A percentile compares a stretch with the other conserved stretches of the same genome.
phyloP scores from a whole-genome alignment of 2,797 vertebrate genomes.

The Anolis apletophallus region DNA sequence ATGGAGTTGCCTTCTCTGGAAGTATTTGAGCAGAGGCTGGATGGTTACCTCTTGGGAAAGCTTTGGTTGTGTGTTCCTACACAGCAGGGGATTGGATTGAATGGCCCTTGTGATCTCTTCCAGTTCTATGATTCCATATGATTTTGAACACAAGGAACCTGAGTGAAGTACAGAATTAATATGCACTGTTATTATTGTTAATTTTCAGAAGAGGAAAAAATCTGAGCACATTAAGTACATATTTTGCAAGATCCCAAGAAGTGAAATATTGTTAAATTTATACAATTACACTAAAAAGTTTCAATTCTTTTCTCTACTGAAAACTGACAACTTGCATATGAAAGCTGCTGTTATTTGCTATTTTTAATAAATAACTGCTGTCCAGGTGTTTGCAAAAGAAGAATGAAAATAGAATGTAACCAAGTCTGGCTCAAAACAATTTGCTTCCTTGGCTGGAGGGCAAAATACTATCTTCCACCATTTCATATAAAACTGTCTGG shows the following conservation, averaged over 20 bases:
- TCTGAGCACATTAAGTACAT: not conserved
- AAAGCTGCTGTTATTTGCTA: rapidly evolving
- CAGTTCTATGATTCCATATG: not conserved
- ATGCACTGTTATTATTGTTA: not conserved
- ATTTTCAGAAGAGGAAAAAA: not conserved
- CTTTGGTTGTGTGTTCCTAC: too few relatives aligned
- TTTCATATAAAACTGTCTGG: not conserved
- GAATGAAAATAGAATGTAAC: not conserved
- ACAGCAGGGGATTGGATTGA: too few relatives aligned
- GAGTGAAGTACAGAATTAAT: not conserved
- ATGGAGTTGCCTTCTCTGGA: too few relatives aligned
- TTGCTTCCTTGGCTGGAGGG: not conserved
- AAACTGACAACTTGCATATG: not conserved
- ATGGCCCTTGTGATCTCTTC: too few relatives aligned
- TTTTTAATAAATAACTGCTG: not conserved
- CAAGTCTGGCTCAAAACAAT: not conserved
- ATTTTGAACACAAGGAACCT: not conserved
- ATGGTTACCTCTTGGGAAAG: too few relatives aligned
- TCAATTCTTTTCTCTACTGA: not conserved
- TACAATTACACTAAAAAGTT: conserved; percentile 15
- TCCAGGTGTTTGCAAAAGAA: not conserved
- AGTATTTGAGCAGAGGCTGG: too few relatives aligned
- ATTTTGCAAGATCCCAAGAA: conserved; percentile 4
- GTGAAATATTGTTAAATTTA: not conserved
- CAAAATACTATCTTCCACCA: not conserved